Evolutionary conservation across 2,888 invertebrate species (phyloP), one percentile per base, ranked within the genome.

Genomic region (Desoria tigrina): DNA sequence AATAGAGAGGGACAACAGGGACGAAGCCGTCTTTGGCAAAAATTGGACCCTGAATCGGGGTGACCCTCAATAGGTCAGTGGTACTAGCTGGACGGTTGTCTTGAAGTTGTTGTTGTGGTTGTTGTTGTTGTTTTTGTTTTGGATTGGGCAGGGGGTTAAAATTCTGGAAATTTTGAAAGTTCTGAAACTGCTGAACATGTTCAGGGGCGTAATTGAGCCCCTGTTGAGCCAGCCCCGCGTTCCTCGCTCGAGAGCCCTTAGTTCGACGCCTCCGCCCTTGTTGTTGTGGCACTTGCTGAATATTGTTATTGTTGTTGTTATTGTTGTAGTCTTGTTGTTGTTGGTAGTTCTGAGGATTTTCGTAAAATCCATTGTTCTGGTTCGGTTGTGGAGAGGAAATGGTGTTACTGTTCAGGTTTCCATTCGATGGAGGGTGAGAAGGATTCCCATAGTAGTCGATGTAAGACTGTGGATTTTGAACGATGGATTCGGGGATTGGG

Each of bases 31-130:
- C 92, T 81, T 90, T 88, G 74, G 92, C 81, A 78, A 86, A 87
- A 79, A 92, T 92, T n/a, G 92, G 92, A 39, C 92, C 92, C 80
- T 91, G 90, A 66, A 92, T 89, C 27, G 92, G 92, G 24, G 92
- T 91, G 58, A 91, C 90, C 18, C 87, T 85, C 69, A 87, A 85
- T 78, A 50, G 21, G 4, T 61, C 32, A 4, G 42, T 42, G 21
- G 50, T 63, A 55, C 21, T 27, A 7, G 50, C 21, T 58, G 18
- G 28, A 4, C 28, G 28, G 6, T 27, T 7, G 28, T 56, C 16
- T 39, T 56, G 50, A 27, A 42, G 49, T 23, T 24, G 55, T 42
- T 51, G 56, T 4, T 60, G 39, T 16, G 21, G 21, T n/a, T 56
- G 66, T 4, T 55, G 65, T n/a, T 57, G 26, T 4, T 51, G 49